These are phyloP conservation scores for Drosophila bifasciata DNA, from an alignment of 1,140 invertebrate genomes.

Conservation along the genomic window DNA sequence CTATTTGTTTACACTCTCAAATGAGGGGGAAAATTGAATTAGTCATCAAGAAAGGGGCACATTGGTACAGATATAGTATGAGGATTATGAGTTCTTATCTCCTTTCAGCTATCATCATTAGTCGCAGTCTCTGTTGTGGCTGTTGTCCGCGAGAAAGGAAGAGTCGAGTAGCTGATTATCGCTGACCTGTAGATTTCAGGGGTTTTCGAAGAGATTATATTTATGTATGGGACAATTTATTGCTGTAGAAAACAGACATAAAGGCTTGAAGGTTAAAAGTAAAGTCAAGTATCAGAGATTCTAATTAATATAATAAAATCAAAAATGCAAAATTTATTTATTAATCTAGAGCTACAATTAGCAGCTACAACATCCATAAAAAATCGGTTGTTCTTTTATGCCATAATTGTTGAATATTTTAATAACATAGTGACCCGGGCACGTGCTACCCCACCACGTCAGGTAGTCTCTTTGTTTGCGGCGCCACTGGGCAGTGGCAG, in stretches of 20 bases:
- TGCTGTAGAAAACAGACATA: too few relatives aligned
- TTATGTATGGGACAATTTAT: too few relatives aligned
- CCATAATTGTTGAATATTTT: too few relatives aligned
- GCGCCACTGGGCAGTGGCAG: not conserved
- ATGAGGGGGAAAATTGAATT: slow-evolving; percentile 9
- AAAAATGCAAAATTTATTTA: too few relatives aligned
- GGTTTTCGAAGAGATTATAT: too few relatives aligned
- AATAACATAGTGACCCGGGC: not conserved
- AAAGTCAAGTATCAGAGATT: too few relatives aligned
- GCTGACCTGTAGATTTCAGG: not conserved
- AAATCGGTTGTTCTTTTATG: too few relatives aligned
- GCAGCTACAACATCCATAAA: too few relatives aligned
- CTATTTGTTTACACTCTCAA: not conserved
- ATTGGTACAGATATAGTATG: slow-evolving; percentile 14
- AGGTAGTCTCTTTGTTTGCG: not conserved
- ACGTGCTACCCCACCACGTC: not conserved
- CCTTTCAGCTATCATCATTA: slow-evolving; percentile 2
- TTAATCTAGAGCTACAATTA: too few relatives aligned
- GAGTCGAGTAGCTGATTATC: slow-evolving; percentile 3
- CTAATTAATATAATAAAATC: too few relatives aligned
- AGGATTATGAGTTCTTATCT: slow-evolving; percentile 16
- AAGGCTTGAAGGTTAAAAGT: too few relatives aligned
- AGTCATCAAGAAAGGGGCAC: slow-evolving; percentile 16
- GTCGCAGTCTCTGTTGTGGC: slow-evolving; percentile 4
- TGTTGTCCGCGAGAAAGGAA: not conserved